A percentile compares a stretch with the other conserved stretches of the same genome.
Evolutionary conservation across 2,113 vertebrate genomes (phyloP).

Genomic region (Oriolus oriolus): DNA sequence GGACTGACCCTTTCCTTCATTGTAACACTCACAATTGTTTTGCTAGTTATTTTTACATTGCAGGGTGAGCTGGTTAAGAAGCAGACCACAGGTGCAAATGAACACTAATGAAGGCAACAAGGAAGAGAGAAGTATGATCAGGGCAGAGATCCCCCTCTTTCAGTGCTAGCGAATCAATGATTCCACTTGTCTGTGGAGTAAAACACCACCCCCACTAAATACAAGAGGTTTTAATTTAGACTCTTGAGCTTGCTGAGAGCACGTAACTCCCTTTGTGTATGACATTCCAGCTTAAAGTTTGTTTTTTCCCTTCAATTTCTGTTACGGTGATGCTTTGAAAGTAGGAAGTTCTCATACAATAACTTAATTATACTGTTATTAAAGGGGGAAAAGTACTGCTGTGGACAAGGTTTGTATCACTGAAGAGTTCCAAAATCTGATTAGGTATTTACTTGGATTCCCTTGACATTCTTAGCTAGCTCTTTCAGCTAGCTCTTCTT

Average conservation of each 20-base stretch:
- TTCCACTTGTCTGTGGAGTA: background rate
- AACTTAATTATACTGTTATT: background rate
- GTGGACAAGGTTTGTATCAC: background rate
- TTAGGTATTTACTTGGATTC: background rate
- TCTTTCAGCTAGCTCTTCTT: background rate
- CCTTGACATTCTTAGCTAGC: background rate
- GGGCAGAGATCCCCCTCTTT: background rate
- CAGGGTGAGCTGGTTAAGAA: background rate
- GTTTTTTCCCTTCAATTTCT: background rate
- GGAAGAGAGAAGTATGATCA: background rate
- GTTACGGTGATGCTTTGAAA: background rate
- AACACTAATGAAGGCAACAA: background rate
- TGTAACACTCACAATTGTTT: background rate
- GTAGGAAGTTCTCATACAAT: background rate
- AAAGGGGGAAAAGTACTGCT: background rate
- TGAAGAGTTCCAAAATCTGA: background rate
- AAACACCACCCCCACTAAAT: background rate
- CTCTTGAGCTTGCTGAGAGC: background rate
- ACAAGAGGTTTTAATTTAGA: slow-evolving; percentile 1
- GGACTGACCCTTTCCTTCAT: background rate
- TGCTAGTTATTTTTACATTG: background rate
- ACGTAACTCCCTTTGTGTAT: background rate
- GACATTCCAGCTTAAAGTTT: background rate
- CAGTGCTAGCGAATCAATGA: background rate
- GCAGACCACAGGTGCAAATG: background rate